These are phyloP conservation scores for Campylomormyrus tamandua DNA, from an alignment of 2,113 vertebrate genomes.

Conservation along the genomic window DNA sequence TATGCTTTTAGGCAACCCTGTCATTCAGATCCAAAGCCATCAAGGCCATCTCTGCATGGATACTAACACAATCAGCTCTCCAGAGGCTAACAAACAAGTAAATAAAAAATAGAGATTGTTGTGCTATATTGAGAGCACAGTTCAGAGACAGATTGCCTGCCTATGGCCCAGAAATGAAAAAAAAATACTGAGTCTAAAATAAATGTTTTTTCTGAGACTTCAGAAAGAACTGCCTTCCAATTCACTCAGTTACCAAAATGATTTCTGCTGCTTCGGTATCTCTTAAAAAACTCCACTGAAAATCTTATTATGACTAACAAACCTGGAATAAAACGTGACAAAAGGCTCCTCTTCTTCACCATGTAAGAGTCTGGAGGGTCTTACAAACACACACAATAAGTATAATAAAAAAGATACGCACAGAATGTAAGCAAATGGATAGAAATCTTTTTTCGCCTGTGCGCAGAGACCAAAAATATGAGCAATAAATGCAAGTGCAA, in stretches of 20 bases:
- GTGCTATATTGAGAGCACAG: constrained; percentile 52
- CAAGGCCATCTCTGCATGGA: constrained; percentile 60
- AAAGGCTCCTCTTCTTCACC: neutral
- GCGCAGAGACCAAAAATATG: neutral
- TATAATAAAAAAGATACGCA: neutral
- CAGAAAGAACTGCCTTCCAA: constrained; percentile 59
- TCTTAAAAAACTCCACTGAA: constrained; percentile 1
- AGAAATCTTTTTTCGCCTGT: neutral
- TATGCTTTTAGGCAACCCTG: constrained; percentile 56
- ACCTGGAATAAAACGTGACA: neutral
- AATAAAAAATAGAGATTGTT: constrained; percentile 54
- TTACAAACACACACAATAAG: neutral
- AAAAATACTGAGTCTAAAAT: constrained; percentile 43
- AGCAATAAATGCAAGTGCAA: neutral
- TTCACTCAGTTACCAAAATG: constrained; percentile 37
- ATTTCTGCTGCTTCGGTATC: constrained; percentile 25
- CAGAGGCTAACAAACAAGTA: constrained; percentile 27
- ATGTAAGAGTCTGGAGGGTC: neutral
- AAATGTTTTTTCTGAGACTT: constrained; percentile 54
- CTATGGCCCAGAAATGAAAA: constrained; percentile 46
- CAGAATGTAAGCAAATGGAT: neutral
- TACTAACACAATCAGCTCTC: constrained; percentile 51
- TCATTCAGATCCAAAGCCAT: constrained; percentile 49
- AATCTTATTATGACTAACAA: neutral
- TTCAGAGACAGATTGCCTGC: constrained; percentile 63